phyloP scores from a whole-genome alignment of 2,888 invertebrate species.

The Xestia xanthographa region DNA sequence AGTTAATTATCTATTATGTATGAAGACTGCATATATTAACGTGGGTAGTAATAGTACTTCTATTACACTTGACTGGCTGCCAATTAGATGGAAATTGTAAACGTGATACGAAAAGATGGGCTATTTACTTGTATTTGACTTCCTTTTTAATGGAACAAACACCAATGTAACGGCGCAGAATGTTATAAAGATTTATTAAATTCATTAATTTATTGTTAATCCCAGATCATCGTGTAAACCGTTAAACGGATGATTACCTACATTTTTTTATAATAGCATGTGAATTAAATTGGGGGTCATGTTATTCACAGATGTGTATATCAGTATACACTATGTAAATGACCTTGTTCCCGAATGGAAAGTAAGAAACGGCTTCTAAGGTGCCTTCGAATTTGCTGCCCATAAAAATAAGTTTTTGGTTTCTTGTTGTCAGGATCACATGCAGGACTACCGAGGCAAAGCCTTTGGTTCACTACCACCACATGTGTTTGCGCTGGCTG shows the following conservation, averaged over 20 bases:
- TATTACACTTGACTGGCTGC: constrained; percentile 35
- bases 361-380: no score
- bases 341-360: no score
- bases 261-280: no score
- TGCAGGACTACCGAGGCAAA: constrained; percentile 95
- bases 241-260: neutral
- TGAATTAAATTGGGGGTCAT: no score
- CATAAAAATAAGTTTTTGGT: no score
- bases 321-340: no score
- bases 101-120: constrained; percentile 28
- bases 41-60: constrained; percentile 29
- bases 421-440: constrained; percentile 92
- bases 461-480: constrained; percentile 96
- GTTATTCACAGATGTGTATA: no score
- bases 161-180: neutral
- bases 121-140: constrained; percentile 5
- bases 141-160: neutral
- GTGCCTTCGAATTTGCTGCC: no score
- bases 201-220: neutral
- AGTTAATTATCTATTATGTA: constrained; percentile 63
- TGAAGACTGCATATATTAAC: constrained; percentile 52
- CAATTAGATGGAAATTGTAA: constrained; percentile 48
- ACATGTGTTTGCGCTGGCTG: constrained; percentile 97
- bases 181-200: constrained; percentile 4
- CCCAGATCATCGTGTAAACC: neutral